Evolutionary conservation across 2,797 vertebrate genomes (phyloP).

Genomic region (Setipinna tenuifilis): DNA sequence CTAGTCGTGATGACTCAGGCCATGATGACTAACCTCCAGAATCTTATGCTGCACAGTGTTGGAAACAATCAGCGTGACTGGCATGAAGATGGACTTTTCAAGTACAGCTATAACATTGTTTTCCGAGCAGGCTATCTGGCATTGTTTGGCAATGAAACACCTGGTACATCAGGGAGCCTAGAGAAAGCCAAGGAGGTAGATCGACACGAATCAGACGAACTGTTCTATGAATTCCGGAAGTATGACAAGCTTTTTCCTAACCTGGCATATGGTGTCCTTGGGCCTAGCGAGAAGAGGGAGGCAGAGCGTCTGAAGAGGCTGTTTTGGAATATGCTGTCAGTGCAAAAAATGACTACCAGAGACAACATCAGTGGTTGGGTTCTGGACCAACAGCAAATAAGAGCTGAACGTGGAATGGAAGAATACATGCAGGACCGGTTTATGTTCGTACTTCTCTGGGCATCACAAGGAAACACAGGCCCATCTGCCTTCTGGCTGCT

Average conservation of each 20-base stretch:
- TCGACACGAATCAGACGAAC: slow-evolving; percentile 70
- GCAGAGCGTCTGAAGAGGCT: slow-evolving; percentile 69
- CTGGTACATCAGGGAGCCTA: slow-evolving; percentile 36
- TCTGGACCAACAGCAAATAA: slow-evolving; percentile 66
- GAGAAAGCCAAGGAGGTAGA: slow-evolving; percentile 73
- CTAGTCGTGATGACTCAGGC: slow-evolving; percentile 77
- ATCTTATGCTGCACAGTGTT: slow-evolving; percentile 73
- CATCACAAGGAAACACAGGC: slow-evolving; percentile 90
- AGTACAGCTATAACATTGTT: slow-evolving; percentile 83
- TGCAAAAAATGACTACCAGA: slow-evolving; percentile 67
- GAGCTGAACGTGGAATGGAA: slow-evolving; percentile 63
- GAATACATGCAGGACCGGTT: slow-evolving; percentile 79
- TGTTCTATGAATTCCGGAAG: slow-evolving; percentile 84
- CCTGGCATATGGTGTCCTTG: slow-evolving; percentile 77
- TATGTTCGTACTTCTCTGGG: slow-evolving; percentile 91
- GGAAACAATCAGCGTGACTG: slow-evolving; percentile 66
- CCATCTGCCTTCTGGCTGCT: slow-evolving; percentile 90
- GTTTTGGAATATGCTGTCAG: slow-evolving; percentile 80
- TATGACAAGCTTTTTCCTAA: slow-evolving; percentile 87
- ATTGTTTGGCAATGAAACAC: slow-evolving; percentile 78
- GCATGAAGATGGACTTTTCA: slow-evolving; percentile 82
- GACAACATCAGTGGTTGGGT: slow-evolving; percentile 87
- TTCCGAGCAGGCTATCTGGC: slow-evolving; percentile 88
- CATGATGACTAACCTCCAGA: slow-evolving; percentile 81
- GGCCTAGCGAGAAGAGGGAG: slow-evolving; percentile 75